Base-by-base conservation (phyloP, 2,888 invertebrate species). In the Xylota segnis region DNA sequence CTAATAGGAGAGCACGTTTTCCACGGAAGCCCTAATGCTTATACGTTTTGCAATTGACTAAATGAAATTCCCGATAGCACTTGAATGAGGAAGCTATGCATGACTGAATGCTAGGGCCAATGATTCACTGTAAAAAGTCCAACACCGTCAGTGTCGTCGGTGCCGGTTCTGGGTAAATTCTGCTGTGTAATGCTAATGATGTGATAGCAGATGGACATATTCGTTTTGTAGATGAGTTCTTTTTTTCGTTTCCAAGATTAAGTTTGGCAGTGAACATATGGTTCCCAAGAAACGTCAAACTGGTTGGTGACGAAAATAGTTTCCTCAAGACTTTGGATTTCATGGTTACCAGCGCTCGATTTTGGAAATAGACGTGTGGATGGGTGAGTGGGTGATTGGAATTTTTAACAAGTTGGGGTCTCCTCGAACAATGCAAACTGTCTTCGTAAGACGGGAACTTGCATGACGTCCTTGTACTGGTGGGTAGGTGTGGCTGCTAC, bases 111-210 rank as follows among this genome's bases (percentile, higher is more conserved):
- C 18, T 50, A 4, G 5, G 6, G 18, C n/a, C 6, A 29, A 29
- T 52, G 29, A 52, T n/a, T 52, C 52, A 29, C 27, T 52, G n/a
- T 29, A 5, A n/a, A 52, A 50, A 50, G 10, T 50, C 50, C 50
- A 27, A 52, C 27, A 6, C n/a, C n/a, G 27, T n/a, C 4, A 12
- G n/a, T 52, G 0, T 5, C 10, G 12, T 10, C 18, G 9, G 0
- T 18, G 47, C 3, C 3, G 47, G 9, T 52, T 52, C 52, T 29
- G 12, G 5, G 27, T n/a, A 29, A 52, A 52, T 29, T 52, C 0
- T 29, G 52, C 52, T 52, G 52, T 52, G 52, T 52, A 52, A 52
- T 52, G 52, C 27, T 52, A 52, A 52, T 52, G 52, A 6, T 6
- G 0, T 47, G 18, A 47, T 23, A 50, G 4, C 40, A 43, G 40